Evolutionary conservation across 2,113 vertebrate genomes (phyloP).

Genomic region (Neogale vison): DNA sequence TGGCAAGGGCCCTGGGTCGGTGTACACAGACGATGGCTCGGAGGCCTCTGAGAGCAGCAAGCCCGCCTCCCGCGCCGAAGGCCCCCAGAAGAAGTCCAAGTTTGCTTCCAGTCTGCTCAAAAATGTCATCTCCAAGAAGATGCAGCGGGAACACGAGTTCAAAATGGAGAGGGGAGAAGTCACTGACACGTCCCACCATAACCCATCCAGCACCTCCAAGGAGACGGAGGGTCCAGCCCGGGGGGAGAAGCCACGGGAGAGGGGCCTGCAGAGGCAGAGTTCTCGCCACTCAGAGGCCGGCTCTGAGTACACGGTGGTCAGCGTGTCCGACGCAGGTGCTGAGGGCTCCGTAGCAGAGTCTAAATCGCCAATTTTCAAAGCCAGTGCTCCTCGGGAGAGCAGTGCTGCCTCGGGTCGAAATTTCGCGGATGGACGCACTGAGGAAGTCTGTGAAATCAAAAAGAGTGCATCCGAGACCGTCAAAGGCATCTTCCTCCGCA

Average conservation of each 20-base stretch:
- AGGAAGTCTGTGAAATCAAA: slow-evolving; percentile 88
- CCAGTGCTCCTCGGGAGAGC: slow-evolving; percentile 83
- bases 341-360: slow-evolving; percentile 76
- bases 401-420: slow-evolving; percentile 69
- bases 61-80: slow-evolving; percentile 78
- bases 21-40: slow-evolving; percentile 88
- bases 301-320: slow-evolving; percentile 86
- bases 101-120: slow-evolving; percentile 95
- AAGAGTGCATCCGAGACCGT: slow-evolving; percentile 90
- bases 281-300: slow-evolving; percentile 88
- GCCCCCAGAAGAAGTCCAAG: slow-evolving; percentile 91
- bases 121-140: slow-evolving; percentile 98
- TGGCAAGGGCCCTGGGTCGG: slow-evolving; percentile 84
- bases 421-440: slow-evolving; percentile 63
- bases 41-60: slow-evolving; percentile 54
- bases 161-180: slow-evolving; percentile 97
- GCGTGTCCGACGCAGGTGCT: slow-evolving; percentile 79
- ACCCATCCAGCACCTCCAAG: slow-evolving; percentile 70
- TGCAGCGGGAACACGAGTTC: slow-evolving; percentile 97
- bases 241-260: slow-evolving; percentile 76
- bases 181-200: slow-evolving; percentile 85
- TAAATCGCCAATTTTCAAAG: slow-evolving; percentile 85
- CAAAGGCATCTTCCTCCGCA: slow-evolving; percentile 91
- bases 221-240: slow-evolving; percentile 73
- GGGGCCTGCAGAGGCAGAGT: slow-evolving; percentile 85